These are phyloP conservation scores for Cephus rjabovi DNA, from an alignment of 2,888 invertebrate species.

Conservation along the genomic window DNA sequence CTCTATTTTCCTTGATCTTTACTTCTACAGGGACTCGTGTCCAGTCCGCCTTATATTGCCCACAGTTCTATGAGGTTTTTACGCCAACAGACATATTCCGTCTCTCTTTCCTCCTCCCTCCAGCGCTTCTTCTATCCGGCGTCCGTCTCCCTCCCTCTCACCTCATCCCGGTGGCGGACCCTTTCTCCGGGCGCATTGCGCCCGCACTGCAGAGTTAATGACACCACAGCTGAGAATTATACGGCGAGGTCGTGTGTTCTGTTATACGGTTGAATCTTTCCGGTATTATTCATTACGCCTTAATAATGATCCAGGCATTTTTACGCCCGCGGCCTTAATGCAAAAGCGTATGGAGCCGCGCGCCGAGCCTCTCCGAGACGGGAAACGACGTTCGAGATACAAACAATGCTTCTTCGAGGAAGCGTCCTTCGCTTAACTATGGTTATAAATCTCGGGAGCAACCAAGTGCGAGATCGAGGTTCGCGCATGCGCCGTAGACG, in stretches of 20 bases:
- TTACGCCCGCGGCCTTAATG: conserved; percentile 3
- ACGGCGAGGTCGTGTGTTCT: conserved; percentile 44
- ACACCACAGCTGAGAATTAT: conserved; percentile 50
- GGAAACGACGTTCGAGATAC: not conserved
- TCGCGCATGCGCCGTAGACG: not conserved
- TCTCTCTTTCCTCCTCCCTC: conserved; percentile 27
- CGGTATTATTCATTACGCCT: conserved; percentile 53
- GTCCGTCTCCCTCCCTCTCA: not conserved
- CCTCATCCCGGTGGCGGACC: not conserved
- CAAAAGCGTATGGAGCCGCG: not conserved
- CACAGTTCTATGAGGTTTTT: not conserved
- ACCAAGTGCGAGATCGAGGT: not conserved
- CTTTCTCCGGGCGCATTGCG: conserved; percentile 16
- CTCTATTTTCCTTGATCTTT: no score
- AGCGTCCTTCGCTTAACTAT: not conserved
- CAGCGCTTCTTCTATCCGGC: conserved; percentile 19
- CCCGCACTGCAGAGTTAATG: conserved; percentile 41
- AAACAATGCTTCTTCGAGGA: not conserved
- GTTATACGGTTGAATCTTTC: conserved; percentile 49
- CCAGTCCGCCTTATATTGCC: not conserved
- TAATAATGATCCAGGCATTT: conserved; percentile 45
- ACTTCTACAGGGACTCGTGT: no score
- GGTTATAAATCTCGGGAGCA: not conserved
- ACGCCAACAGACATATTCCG: not conserved
- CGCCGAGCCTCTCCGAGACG: not conserved